phyloP scores from a whole-genome alignment of 2,888 invertebrate species.

The Subacronicta megacephala region DNA sequence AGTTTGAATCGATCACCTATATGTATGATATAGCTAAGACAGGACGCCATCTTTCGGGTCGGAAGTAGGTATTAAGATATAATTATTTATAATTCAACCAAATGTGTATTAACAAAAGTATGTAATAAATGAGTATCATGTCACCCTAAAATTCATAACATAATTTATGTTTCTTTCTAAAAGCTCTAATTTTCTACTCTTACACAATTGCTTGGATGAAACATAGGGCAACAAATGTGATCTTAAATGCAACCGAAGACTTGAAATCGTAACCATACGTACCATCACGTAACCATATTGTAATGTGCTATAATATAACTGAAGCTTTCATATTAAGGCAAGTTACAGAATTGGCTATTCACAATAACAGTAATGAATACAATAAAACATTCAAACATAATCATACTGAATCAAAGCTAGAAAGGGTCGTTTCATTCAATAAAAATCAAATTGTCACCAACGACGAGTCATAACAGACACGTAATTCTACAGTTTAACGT shows the following conservation, averaged over 20 bases:
- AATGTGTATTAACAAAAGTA: too few species aligned
- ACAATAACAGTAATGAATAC: slow-evolving; percentile 36
- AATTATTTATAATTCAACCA: too few species aligned
- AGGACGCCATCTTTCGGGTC: too few species aligned
- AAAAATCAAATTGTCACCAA: slow-evolving; percentile 58
- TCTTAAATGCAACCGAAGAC: neutral
- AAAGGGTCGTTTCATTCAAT: slow-evolving; percentile 59
- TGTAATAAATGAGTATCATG: too few species aligned
- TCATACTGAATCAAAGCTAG: slow-evolving; percentile 50
- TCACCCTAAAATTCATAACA: too few species aligned
- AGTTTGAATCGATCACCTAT: too few species aligned
- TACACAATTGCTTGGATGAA: too few species aligned
- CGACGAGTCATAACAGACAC: slow-evolving; percentile 57
- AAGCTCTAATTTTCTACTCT: too few species aligned
- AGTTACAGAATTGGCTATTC: slow-evolving; percentile 12
- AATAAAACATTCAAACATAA: slow-evolving; percentile 49
- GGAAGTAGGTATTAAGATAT: too few species aligned
- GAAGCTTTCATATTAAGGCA: slow-evolving; percentile 15
- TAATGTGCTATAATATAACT: slow-evolving; percentile 9
- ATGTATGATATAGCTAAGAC: too few species aligned
- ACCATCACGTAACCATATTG: slow-evolving; percentile 3
- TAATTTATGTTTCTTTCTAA: too few species aligned
- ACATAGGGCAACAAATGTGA: too few species aligned
- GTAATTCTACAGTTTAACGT: slow-evolving; percentile 69
- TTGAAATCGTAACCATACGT: neutral